Percentiles rank a stretch among this genome's conserved stretches.
Conservation (phyloP, 2,797 vertebrate genomes). For the Semaprochilodus insignis region DNA sequence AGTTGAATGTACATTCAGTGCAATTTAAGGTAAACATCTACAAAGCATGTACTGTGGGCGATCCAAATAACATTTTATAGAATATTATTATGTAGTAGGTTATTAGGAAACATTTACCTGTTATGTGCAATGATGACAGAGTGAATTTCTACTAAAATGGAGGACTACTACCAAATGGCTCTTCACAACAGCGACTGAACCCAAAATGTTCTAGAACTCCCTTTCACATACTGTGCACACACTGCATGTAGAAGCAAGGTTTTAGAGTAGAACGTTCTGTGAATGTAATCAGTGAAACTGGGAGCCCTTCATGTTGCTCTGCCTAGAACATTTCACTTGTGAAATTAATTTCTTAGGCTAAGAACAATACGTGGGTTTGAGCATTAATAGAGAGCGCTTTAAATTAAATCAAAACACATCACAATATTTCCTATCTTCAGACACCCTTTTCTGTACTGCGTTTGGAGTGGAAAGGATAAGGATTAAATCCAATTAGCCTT, state of each 20-base stretch:
- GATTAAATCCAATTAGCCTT: slow-evolving; percentile 85
- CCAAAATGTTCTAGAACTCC: slow-evolving; percentile 5
- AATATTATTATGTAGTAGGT: neutral
- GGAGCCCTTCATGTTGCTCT: slow-evolving; percentile 9
- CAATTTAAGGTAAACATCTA: too few relatives aligned
- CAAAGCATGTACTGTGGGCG: too few relatives aligned
- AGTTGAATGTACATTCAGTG: too few relatives aligned
- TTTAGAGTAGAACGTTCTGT: slow-evolving; percentile 32
- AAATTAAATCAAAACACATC: slow-evolving; percentile 48
- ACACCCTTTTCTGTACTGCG: slow-evolving; percentile 70
- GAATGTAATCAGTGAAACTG: slow-evolving; percentile 37
- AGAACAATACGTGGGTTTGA: slow-evolving; percentile 41
- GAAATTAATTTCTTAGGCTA: slow-evolving; percentile 46
- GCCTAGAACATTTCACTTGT: slow-evolving; percentile 39
- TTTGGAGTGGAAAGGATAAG: slow-evolving; percentile 80
- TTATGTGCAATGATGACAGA: neutral
- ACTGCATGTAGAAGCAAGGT: slow-evolving; percentile 5
- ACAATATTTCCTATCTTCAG: slow-evolving; percentile 53
- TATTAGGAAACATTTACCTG: neutral
- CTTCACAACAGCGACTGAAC: slow-evolving; percentile 33
- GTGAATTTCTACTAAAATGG: slow-evolving; percentile 13
- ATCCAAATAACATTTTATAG: neutral
- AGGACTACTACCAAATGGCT: slow-evolving; percentile 26
- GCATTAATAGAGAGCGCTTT: slow-evolving; percentile 46
- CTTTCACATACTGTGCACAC: slow-evolving; percentile 30